Evolutionary conservation across 2,888 invertebrate genomes (phyloP).

Genomic region (Mythimna lalbum): DNA sequence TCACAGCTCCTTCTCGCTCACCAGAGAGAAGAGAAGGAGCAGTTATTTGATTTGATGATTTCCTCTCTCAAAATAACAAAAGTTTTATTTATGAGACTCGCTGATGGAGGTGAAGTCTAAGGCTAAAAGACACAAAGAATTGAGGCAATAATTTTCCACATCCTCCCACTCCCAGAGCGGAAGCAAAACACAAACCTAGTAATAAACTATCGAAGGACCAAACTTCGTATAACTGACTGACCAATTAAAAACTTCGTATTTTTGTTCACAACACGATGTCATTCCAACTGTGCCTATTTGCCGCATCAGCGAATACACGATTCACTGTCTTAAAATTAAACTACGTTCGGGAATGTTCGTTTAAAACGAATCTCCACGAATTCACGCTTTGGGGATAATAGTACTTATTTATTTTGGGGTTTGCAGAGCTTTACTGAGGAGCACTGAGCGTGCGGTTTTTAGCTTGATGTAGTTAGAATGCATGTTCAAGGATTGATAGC

Average conservation of each 20-base stretch:
- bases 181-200: neutral
- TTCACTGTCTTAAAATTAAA: slow-evolving; percentile 70
- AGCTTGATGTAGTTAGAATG: slow-evolving; percentile 19
- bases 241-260: slow-evolving; percentile 61
- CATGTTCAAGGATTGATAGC: slow-evolving; percentile 33
- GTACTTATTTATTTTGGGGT: slow-evolving; percentile 59
- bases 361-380: slow-evolving; percentile 66
- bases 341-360: slow-evolving; percentile 68
- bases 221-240: slow-evolving; percentile 43
- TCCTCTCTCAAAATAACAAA: too few species aligned
- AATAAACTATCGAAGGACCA: slow-evolving; percentile 32
- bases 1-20: too few species aligned
- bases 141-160: neutral
- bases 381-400: slow-evolving; percentile 62
- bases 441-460: slow-evolving; percentile 33
- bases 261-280: slow-evolving; percentile 63
- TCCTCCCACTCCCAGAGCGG: neutral
- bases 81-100: too few species aligned
- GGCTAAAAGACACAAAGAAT: neutral
- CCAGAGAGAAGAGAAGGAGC: too few species aligned
- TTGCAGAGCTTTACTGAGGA: slow-evolving; percentile 15
- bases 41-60: too few species aligned
- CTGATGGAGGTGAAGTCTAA: too few species aligned
- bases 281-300: slow-evolving; percentile 66
- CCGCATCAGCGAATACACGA: slow-evolving; percentile 70